A percentile compares a stretch with the other conserved stretches of the same genome.
phyloP scores from a whole-genome alignment of 2,888 invertebrate genomes.

The Rhamnusium bicolor region DNA sequence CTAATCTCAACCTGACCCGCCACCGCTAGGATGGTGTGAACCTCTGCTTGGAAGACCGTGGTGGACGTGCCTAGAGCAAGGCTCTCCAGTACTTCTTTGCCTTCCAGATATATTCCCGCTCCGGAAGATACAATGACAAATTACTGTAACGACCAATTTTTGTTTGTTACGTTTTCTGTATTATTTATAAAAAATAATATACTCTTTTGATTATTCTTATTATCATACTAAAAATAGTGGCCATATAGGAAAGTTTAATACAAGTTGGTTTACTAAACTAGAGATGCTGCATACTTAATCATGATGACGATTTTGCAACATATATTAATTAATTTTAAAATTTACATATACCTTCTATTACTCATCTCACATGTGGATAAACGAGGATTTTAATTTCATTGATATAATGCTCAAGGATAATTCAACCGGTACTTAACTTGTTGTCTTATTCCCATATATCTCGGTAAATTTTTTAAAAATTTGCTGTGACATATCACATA shows the following conservation, averaged over 20 bases:
- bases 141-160: too few species aligned
- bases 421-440: not conserved
- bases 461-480: not conserved
- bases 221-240: not conserved
- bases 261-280: not conserved
- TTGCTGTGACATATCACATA: too few species aligned
- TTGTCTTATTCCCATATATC: not conserved
- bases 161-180: too few species aligned
- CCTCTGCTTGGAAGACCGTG: too few species aligned
- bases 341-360: conserved; percentile 1
- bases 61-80: too few species aligned
- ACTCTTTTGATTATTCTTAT: too few species aligned
- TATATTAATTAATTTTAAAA: conserved; percentile 16
- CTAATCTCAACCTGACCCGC: too few species aligned
- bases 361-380: not conserved
- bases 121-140: too few species aligned
- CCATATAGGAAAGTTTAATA: not conserved
- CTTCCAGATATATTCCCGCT: too few species aligned
- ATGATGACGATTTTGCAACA: conserved; percentile 8
- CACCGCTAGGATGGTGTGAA: too few species aligned
- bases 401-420: not conserved
- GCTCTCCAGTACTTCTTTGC: too few species aligned
- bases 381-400: not conserved
- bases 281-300: not conserved
- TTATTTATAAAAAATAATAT: too few species aligned